These are phyloP conservation scores for Chloropsis cyanopogon DNA, from an alignment of 2,113 vertebrate genomes.

Conservation along the genomic window DNA sequence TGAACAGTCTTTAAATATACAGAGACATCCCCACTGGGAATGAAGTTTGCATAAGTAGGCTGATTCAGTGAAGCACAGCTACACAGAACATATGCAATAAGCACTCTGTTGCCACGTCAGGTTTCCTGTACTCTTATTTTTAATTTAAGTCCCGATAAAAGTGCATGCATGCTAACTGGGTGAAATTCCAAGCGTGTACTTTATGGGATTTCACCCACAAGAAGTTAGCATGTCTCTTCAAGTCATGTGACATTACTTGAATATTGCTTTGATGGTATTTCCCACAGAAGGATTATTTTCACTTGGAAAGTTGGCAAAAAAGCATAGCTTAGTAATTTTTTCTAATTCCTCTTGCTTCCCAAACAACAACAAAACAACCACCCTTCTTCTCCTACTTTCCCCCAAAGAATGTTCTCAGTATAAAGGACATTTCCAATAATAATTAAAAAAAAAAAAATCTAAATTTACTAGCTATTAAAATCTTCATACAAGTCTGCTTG, in stretches of 20 bases:
- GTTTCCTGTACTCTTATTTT: not conserved
- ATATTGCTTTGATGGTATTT: not conserved
- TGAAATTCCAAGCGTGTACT: not conserved
- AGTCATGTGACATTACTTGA: not conserved
- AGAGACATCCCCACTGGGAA: not conserved
- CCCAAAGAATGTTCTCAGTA: not conserved
- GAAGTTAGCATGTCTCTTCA: not conserved
- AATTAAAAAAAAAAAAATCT: not conserved
- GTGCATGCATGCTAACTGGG: not conserved
- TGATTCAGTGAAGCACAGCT: not conserved
- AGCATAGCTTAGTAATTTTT: not conserved
- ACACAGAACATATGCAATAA: not conserved
- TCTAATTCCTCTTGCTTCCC: not conserved
- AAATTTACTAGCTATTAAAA: not conserved
- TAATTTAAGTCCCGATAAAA: not conserved
- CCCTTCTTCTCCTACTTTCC: not conserved
- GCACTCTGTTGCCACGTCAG: not conserved
- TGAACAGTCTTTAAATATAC: not conserved
- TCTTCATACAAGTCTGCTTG: not conserved
- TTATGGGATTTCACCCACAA: not conserved
- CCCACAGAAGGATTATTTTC: not conserved
- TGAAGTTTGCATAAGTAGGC: constrained; percentile 21
- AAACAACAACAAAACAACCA: not conserved
- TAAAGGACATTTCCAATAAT: not conserved
- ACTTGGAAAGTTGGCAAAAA: not conserved